Percentiles rank a stretch among this genome's conserved stretches.
Evolutionary conservation across 2,888 invertebrate species (phyloP).

Genomic region (Steinernema carpocapsae): DNA sequence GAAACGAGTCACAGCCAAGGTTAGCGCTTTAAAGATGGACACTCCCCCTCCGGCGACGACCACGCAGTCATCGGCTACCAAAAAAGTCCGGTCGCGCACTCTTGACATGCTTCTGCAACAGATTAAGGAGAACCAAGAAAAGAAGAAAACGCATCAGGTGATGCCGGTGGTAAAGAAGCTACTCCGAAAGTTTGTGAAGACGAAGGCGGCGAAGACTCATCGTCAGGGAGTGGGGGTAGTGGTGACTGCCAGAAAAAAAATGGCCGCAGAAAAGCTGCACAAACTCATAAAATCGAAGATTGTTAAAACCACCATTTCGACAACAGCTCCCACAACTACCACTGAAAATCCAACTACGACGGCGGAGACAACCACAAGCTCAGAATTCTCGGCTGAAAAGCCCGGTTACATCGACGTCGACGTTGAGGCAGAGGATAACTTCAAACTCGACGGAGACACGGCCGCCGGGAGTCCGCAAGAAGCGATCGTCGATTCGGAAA

Average conservation of each 20-base stretch:
- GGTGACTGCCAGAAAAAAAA: not conserved
- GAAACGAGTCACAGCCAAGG: constrained; percentile 4
- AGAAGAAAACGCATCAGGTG: constrained; percentile 16
- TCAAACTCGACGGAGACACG: constrained; percentile 30
- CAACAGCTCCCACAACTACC: not conserved
- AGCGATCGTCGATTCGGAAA: constrained; percentile 19
- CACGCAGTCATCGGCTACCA: not conserved
- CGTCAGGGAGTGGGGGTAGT: not conserved
- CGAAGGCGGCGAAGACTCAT: constrained; percentile 17
- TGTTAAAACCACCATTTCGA: not conserved
- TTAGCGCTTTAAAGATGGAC: not conserved
- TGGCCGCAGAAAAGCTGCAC: not conserved
- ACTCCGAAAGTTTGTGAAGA: constrained; percentile 14
- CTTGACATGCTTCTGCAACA: constrained; percentile 14
- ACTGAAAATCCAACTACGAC: not conserved
- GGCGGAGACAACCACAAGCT: not conserved
- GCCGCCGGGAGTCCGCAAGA: not conserved
- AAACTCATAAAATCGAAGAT: not conserved
- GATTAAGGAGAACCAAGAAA: constrained; percentile 29
- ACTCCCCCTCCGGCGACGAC: not conserved
- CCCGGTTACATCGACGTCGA: constrained; percentile 11
- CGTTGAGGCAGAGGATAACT: constrained; percentile 14
- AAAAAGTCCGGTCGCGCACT: not conserved
- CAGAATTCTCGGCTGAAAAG: not conserved
- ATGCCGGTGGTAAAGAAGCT: constrained; percentile 31